These are phyloP conservation scores for Dermolepida albohirtum DNA, from an alignment of 2,888 invertebrate species.

Conservation along the genomic window DNA sequence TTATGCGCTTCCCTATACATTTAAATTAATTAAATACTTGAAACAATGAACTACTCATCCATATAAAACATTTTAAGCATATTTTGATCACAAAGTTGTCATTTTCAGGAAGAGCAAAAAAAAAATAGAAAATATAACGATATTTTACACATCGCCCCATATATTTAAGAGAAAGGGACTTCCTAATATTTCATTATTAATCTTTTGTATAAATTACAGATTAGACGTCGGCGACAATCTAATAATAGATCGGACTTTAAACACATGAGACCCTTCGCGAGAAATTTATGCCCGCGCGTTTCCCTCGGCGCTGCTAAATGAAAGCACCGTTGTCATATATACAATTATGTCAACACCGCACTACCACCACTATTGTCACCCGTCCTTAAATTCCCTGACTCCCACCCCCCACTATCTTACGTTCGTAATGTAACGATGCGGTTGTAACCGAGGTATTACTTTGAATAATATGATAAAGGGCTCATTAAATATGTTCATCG, in stretches of 20 bases:
- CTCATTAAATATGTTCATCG: constrained; percentile 34
- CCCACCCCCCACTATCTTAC: no score
- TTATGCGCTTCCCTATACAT: no score
- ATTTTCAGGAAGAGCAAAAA: no score
- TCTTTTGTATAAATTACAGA: constrained; percentile 29
- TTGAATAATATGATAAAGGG: constrained; percentile 25
- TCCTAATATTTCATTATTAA: constrained; percentile 18
- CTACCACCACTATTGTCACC: neutral
- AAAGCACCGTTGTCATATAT: neutral
- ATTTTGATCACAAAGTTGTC: no score
- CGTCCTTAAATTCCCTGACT: neutral
- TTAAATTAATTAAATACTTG: no score
- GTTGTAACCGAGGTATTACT: constrained; percentile 12
- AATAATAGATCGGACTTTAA: constrained; percentile 27
- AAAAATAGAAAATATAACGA: no score
- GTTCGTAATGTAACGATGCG: no score
- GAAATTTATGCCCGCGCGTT: constrained; percentile 20
- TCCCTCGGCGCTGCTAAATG: neutral
- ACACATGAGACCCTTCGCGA: constrained; percentile 32
- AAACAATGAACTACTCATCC: no score
- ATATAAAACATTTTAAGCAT: no score
- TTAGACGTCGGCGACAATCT: constrained; percentile 34
- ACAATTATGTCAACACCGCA: neutral
- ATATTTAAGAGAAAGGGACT: neutral
- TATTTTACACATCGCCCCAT: no score